Base-by-base conservation (phyloP, 2,113 vertebrate genomes). In the Capra hircus region DNA sequence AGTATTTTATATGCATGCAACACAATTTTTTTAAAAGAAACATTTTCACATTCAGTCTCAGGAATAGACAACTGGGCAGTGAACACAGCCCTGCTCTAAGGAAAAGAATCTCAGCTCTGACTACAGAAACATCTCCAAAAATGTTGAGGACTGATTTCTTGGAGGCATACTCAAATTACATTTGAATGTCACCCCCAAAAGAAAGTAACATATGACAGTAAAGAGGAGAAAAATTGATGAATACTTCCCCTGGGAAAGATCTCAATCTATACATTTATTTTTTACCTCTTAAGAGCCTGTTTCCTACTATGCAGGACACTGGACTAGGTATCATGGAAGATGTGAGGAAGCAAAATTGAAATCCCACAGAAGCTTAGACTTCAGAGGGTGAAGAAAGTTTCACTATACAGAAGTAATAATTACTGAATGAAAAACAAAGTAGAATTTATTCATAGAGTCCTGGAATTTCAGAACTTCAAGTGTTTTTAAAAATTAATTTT, bases 381-480 rank as follows among this genome's bases (percentile, higher is more conserved):
- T 81, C 88, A 88, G 53, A 62, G 11, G 5, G 8, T 43, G 3
- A 95, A 52, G 82, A 48, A 78, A 60, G 4, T 53, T 53, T 87
- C 33, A 77, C 27, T 87, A 57, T 23, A 83, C 9, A 33, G n/a
- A 96, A 96, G 4, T 55, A 87, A 94, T 62, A 96, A 71, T 77
- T 88, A 53, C 5, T 52, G n/a, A 78, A 53, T 57, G 27, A 88
- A 82, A 97, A 77, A 59, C 55, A 90, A 89, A 77, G 57, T 48
- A 77, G 83, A 92, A 95, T 85, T 97, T 17, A 87, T 88, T 96
- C 43, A 87, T 7, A 57, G 91, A 67, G 30, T 40, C 85, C 57
- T 74, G 67, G 50, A 77, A 36, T 40, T 74, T 74, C 40, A 77
- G 71, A 77, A 77, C 23, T 77, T 43, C 11, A 77, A 77, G 21